Evolutionary conservation across 53 echinoderm and acorn worm species (phyloP), one percentile per base, ranked within the genome.

Genomic region (Antedon mediterranea): DNA sequence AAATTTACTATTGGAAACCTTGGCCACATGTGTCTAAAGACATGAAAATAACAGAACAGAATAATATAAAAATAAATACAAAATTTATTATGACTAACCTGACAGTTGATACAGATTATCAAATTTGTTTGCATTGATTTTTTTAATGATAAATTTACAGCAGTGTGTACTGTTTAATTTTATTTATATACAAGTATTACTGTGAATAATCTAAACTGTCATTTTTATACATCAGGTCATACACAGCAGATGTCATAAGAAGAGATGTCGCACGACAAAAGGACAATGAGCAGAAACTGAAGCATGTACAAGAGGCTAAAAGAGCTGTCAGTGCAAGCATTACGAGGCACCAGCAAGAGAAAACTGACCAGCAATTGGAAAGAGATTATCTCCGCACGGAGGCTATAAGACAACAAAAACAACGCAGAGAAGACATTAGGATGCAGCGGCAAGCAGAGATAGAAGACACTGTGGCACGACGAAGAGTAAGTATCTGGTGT

Each of bases 401-500:
- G 0, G 83, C 88, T 0, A 37, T 90, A 78, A 83, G 76, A 32
- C 71, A 81, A 43, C 43, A 84, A 26, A 74, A 72, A 9, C 86
- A 93, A 34, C 72, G 81, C 31, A 83, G 98, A 33, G 83, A 80
- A 73, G 98, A 91, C 27, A 81, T 87, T 0, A 75, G 85, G 32
- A n/a, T 84, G 0, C 92, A 92, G 88, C 90, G 89, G 74, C 87
- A 92, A 43, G 84, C 75, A 43, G 92, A 98, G 71, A 83, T 98
- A 28, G 82, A 87, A 5, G 90, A 90, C 4, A 76, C 98, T 1
- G 76, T 87, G 5, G 44, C 43, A 33, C 87, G 86, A 15, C 88
- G 90, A 86, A 80, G 90, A 88, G 98, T 98, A 73, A 32, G 73
- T n/a, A n/a, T n/a, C n/a, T n/a, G n/a, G n/a, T n/a, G n/a, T n/a